phyloP scores from a whole-genome alignment of 1,140 invertebrate species.

The Popillia japonica region DNA sequence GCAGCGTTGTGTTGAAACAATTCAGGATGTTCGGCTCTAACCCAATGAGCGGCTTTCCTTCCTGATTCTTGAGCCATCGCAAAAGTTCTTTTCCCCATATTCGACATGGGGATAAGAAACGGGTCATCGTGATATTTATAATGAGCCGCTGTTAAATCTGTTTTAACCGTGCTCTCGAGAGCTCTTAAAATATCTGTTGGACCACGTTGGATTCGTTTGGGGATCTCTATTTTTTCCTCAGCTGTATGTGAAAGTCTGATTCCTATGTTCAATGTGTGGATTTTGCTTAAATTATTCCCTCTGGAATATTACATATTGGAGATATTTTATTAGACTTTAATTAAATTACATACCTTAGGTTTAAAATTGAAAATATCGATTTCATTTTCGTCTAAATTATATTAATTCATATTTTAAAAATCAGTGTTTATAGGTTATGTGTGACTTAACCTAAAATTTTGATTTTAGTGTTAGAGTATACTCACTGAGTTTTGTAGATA shows the following conservation, averaged over 20 bases:
- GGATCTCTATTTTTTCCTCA: constrained; percentile 65
- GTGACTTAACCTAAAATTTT: too few species aligned
- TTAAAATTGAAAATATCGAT: constrained; percentile 9
- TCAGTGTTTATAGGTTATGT: not conserved
- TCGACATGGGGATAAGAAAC: constrained; percentile 83
- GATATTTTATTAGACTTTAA: not conserved
- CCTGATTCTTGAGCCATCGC: constrained; percentile 86
- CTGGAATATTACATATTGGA: not conserved
- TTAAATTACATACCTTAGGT: not conserved
- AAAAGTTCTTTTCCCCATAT: constrained; percentile 74
- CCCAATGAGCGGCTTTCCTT: constrained; percentile 85
- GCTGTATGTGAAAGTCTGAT: not conserved
- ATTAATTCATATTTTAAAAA: not conserved
- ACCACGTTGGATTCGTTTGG: constrained; percentile 74
- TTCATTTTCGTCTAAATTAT: constrained; percentile 7
- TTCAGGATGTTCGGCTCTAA: constrained; percentile 78
- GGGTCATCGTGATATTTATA: constrained; percentile 93
- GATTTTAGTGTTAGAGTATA: too few species aligned
- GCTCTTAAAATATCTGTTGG: constrained; percentile 86
- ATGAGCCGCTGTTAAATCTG: constrained; percentile 81
- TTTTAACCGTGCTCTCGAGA: constrained; percentile 74
- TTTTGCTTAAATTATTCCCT: not conserved
- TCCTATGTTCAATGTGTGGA: not conserved
- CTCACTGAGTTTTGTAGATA: too few species aligned
- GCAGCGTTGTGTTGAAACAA: constrained; percentile 77